Percentiles rank a stretch among this genome's conserved stretches.
phyloP scores from a whole-genome alignment of 2,797 vertebrate genomes.

The Coendou prehensilis region DNA sequence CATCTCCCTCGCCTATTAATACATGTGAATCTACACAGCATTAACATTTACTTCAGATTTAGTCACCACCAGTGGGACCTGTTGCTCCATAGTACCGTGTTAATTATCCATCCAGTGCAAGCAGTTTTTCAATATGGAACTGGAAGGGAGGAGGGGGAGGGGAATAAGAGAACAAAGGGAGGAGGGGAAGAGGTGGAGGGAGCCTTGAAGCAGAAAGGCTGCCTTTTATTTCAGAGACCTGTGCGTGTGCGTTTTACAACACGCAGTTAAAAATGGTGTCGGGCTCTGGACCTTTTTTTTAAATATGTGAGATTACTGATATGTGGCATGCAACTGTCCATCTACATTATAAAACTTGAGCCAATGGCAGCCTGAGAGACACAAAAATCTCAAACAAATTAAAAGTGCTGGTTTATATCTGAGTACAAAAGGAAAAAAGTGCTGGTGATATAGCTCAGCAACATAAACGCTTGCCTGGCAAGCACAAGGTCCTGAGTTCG shows the following conservation, averaged over 20 bases:
- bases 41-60: conserved; percentile 78
- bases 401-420: conserved; percentile 42
- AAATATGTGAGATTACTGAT: conserved; percentile 65
- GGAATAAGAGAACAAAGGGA: conserved; percentile 76
- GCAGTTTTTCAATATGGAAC: conserved; percentile 80
- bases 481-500: too few relatives aligned
- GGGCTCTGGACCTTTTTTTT: not conserved
- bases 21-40: conserved; percentile 77
- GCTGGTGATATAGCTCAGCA: too few relatives aligned
- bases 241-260: conserved; percentile 24
- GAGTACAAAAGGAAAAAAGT: conserved; percentile 61
- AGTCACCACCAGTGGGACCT: conserved; percentile 85
- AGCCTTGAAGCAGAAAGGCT: conserved; percentile 56
- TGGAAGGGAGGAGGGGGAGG: conserved; percentile 59
- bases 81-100: conserved; percentile 84
- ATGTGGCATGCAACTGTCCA: conserved; percentile 31
- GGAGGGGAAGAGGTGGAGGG: conserved; percentile 34
- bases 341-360: conserved; percentile 72
- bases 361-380: conserved; percentile 49
- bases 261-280: conserved; percentile 68
- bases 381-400: conserved; percentile 67
- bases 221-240: conserved; percentile 77
- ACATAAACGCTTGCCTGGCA: too few relatives aligned
- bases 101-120: conserved; percentile 82
- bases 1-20: conserved; percentile 84